A percentile compares a stretch with the other conserved stretches of the same genome.
These are phyloP conservation scores for Motacilla tschutschensis DNA, from an alignment of 2,113 vertebrate species.

Conservation along the genomic window DNA sequence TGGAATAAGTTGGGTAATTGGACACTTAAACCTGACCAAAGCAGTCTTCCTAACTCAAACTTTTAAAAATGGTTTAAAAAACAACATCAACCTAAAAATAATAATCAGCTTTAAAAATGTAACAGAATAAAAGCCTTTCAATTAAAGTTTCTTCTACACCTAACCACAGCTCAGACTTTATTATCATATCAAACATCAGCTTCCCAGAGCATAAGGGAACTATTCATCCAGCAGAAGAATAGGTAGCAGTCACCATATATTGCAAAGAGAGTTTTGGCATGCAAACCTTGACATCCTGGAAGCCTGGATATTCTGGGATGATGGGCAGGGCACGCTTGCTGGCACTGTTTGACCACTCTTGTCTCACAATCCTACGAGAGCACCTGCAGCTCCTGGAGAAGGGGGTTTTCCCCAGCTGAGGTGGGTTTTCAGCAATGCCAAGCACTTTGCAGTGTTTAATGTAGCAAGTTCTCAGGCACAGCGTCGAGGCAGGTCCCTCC, in stretches of 20 bases:
- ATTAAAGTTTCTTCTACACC: not conserved
- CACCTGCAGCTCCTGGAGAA: not conserved
- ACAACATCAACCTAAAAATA: not conserved
- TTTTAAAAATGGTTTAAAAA: not conserved
- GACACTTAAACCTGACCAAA: not conserved
- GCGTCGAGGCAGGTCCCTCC: not conserved
- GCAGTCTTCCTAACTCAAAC: not conserved
- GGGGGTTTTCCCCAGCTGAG: not conserved
- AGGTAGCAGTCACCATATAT: not conserved
- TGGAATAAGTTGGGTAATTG: not conserved
- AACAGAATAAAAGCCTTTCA: not conserved
- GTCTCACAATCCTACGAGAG: not conserved
- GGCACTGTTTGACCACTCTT: not conserved
- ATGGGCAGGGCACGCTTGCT: constrained; percentile 43
- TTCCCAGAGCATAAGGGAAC: not conserved
- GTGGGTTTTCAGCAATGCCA: accelerated
- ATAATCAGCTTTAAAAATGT: not conserved
- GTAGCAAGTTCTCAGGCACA: not conserved
- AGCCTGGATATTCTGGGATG: constrained; percentile 68
- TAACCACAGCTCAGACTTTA: not conserved
- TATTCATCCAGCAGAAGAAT: not conserved
- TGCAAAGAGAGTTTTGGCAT: not conserved
- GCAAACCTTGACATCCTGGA: constrained; percentile 67
- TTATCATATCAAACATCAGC: not conserved
- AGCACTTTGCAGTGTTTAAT: not conserved